Conservation (phyloP, 2,113 vertebrate genomes). For the Vidua chalybeata region DNA sequence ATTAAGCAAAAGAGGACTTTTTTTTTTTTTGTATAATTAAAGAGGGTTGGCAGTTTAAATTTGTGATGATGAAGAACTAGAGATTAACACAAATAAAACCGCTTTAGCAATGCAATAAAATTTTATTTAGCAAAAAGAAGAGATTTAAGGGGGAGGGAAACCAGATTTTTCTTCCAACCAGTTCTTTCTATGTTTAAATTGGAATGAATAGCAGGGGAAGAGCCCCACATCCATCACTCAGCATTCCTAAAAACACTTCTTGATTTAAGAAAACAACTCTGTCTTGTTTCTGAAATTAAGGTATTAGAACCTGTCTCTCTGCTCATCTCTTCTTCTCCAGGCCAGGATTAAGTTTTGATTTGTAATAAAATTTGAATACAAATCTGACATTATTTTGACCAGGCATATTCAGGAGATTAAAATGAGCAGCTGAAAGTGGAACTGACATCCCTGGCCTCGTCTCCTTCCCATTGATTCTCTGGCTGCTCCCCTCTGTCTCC, state of each 20-base stretch:
- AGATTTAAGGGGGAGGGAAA: neutral
- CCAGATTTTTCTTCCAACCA: neutral
- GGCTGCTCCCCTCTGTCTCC: neutral
- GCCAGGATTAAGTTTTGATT: slow-evolving; percentile 50
- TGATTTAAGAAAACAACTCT: neutral
- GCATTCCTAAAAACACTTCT: neutral
- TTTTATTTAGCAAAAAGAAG: neutral
- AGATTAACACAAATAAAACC: neutral
- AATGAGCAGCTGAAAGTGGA: neutral
- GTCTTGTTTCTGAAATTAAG: slow-evolving; percentile 30
- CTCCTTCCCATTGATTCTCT: neutral
- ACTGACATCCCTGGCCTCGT: neutral
- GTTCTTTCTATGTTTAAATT: neutral
- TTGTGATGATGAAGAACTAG: neutral
- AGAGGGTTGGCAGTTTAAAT: neutral
- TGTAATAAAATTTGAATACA: slow-evolving; percentile 46
- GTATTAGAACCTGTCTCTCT: slow-evolving; percentile 19
- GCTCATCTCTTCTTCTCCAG: slow-evolving; percentile 30
- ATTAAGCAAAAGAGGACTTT: neutral
- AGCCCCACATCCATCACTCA: neutral
- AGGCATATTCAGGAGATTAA: slow-evolving; percentile 14
- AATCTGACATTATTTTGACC: slow-evolving; percentile 58
- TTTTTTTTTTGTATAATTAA: neutral
- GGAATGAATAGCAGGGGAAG: neutral
- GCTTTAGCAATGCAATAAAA: neutral